These are phyloP conservation scores for Hydractinia symbiolongicarpus DNA, from an alignment of 30 jellyfish, hydroid and myxozoan species.

Conservation along the genomic window DNA sequence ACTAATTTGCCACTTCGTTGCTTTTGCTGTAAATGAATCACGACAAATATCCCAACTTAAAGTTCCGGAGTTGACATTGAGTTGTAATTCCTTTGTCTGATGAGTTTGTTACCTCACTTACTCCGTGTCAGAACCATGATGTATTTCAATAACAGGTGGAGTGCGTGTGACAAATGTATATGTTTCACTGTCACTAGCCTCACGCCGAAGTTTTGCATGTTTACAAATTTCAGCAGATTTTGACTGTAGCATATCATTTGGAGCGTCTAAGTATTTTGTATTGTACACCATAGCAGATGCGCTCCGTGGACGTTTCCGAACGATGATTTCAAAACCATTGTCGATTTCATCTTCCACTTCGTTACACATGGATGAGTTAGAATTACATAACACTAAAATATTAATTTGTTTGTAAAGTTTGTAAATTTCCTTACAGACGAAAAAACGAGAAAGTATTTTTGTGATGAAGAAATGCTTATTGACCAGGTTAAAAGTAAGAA, in stretches of 20 bases:
- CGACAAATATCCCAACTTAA: no score
- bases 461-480: no score
- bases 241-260: neutral
- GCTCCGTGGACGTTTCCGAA: conserved; percentile 3
- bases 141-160: conserved; percentile 11
- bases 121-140: neutral
- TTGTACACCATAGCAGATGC: neutral
- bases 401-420: no score
- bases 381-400: neutral
- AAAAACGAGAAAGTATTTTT: no score
- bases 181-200: neutral
- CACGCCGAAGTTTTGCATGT: neutral
- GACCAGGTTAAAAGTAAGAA: no score
- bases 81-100: no score
- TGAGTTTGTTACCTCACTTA: no score
- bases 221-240: conserved; percentile 10
- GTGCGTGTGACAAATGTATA: neutral
- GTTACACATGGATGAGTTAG: neutral
- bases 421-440: no score
- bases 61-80: no score
- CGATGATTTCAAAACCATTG: neutral
- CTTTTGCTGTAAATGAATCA: no score
- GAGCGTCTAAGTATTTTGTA: neutral
- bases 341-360: neutral
- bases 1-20: no score